Base-by-base conservation (phyloP, 2,888 invertebrate genomes). In the Orthonevra nobilis region DNA sequence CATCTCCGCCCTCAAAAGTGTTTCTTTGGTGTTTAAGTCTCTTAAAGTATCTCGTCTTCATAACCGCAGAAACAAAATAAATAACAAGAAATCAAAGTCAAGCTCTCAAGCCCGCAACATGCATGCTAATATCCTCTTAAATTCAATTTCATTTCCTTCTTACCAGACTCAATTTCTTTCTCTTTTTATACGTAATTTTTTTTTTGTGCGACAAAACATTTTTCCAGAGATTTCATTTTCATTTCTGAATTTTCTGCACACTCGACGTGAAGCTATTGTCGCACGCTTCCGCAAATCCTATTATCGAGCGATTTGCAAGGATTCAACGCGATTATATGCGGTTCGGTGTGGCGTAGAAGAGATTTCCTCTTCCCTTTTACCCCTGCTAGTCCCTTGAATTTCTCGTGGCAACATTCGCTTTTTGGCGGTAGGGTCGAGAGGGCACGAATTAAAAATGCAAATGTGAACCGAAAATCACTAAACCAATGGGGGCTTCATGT, bases 391-490 rank as follows among this genome's bases (percentile, higher is more conserved):
- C 52, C 26, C 32, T 63, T 70, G 52, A 46, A 46, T 60, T 64
- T 60, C 40, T 23, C 58, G 54, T 70, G n/a, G n/a, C n/a, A 28
- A 61, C 48, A 17, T 58, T 38, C 34, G 30, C n/a, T n/a, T 40
- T 3, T 36, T 15, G 38, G 3, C 10, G 20, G 9, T 15, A 7
- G 23, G 28, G n/a, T n/a, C n/a, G n/a, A n/a, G 9, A 19, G 54
- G 46, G 61, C 73, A 66, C 56, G 72, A 79, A 79, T 79, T 79
- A 79, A 79, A 79, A 79, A 73, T 79, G 79, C 79, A 79, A 79
- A 79, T 79, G 66, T 68, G 66, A 61, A 73, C 66, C 79, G 50
- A 66, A 79, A 79, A 79, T 61, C 73, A 68, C 79, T 73, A 73
- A 79, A 68, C 60, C 60, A 54, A 46, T 64, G 58, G 23, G 36